These are phyloP conservation scores for Epicampocera succincta DNA, from an alignment of 2,888 invertebrate genomes.

Conservation along the genomic window DNA sequence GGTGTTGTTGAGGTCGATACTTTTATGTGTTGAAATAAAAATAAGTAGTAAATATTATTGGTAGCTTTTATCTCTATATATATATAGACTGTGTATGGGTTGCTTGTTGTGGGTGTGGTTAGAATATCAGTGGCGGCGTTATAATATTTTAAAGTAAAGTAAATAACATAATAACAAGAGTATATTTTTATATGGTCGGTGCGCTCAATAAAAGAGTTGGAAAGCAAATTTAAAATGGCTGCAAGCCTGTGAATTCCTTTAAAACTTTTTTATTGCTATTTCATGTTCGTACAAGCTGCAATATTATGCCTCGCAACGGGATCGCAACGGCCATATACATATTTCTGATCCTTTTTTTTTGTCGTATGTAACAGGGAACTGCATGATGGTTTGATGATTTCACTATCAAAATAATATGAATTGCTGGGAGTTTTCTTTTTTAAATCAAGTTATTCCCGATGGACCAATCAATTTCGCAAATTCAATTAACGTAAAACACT, in stretches of 20 bases:
- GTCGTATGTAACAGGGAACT: conserved; percentile 59
- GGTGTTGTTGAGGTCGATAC: conserved; percentile 5
- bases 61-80: background rate
- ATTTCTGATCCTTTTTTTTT: conserved; percentile 2
- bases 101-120: background rate
- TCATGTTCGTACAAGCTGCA: no score
- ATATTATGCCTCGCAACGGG: no score
- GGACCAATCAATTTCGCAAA: no score
- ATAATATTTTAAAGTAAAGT: conserved; percentile 3
- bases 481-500: no score
- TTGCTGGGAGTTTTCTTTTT: no score
- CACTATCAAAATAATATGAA: background rate
- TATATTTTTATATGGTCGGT: conserved; percentile 4
- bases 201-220: conserved; percentile 1
- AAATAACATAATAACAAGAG: background rate
- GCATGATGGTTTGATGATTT: conserved; percentile 54
- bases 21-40: conserved; percentile 10
- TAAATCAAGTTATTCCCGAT: background rate
- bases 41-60: background rate
- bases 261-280: background rate
- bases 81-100: background rate
- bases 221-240: background rate
- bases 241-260: no score
- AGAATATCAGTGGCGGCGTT: background rate
- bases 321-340: conserved; percentile 21